phyloP scores from a whole-genome alignment of 2,888 invertebrate genomes.

The Leucania comma region DNA sequence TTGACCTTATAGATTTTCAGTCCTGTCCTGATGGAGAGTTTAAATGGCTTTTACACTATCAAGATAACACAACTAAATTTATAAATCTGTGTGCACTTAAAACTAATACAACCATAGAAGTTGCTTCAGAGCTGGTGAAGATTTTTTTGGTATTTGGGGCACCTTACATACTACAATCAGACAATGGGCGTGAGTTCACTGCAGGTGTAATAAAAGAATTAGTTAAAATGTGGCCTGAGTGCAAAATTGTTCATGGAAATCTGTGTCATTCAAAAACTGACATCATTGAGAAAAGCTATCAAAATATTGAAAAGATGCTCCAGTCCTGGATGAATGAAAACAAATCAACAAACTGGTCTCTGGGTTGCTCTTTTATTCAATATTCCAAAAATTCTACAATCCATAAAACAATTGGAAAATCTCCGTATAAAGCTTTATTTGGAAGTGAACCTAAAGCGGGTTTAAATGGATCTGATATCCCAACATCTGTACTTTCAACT shows the following conservation, averaged over 20 bases:
- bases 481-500: background rate
- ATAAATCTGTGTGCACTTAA: constrained; percentile 4
- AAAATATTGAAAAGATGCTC: constrained; percentile 1
- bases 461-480: constrained; percentile 1
- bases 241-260: constrained; percentile 9
- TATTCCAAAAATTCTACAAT: constrained; percentile 3
- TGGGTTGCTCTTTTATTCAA: constrained; percentile 1
- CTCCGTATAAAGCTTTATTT: constrained; percentile 15
- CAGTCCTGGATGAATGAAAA: constrained; percentile 10
- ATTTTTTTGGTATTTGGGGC: constrained; percentile 10
- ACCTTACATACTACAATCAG: constrained; percentile 1
- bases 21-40: constrained; percentile 11
- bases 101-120: constrained; percentile 2
- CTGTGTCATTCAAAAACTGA: background rate
- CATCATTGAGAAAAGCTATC: background rate
- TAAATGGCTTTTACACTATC: constrained; percentile 16
- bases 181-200: background rate
- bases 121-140: constrained; percentile 9
- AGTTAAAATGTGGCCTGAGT: constrained; percentile 2
- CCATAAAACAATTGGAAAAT: background rate
- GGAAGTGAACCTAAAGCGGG: constrained; percentile 4
- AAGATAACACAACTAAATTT: constrained; percentile 11
- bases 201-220: constrained; percentile 17
- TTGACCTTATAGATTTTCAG: constrained; percentile 7
- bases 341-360: constrained; percentile 8